These are phyloP conservation scores for Panthera leo DNA, from an alignment of 2,113 vertebrate genomes.

Conservation along the genomic window DNA sequence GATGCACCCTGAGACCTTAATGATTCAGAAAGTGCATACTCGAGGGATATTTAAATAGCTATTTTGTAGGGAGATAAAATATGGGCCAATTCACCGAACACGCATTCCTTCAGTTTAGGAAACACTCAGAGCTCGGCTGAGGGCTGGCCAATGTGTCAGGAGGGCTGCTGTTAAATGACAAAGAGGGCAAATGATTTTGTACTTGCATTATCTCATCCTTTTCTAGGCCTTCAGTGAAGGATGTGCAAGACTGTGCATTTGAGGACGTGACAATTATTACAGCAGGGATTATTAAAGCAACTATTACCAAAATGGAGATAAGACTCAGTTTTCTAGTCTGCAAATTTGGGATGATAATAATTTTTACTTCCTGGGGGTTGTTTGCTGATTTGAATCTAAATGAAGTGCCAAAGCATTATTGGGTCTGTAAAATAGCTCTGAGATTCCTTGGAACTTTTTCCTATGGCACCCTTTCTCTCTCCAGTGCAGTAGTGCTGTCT, in stretches of 20 bases:
- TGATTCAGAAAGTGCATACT: constrained; percentile 69
- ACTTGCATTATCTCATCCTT: background rate
- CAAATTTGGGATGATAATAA: background rate
- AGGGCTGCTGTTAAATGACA: background rate
- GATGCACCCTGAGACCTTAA: constrained; percentile 68
- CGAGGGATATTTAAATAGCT: constrained; percentile 70
- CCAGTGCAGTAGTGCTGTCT: background rate
- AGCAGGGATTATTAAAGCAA: background rate
- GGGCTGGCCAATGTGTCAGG: background rate
- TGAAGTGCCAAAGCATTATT: background rate
- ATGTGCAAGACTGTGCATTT: background rate
- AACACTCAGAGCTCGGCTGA: background rate
- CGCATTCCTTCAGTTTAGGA: constrained; percentile 33
- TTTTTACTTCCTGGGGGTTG: background rate
- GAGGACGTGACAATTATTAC: background rate
- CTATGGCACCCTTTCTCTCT: background rate
- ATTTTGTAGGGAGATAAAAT: constrained; percentile 70
- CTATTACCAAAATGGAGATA: constrained; percentile 8
- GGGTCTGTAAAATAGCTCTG: background rate
- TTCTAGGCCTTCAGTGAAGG: background rate
- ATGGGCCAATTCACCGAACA: constrained; percentile 58
- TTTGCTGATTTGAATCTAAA: constrained; percentile 28
- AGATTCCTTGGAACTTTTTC: background rate
- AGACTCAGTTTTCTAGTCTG: background rate
- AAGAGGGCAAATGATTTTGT: background rate